Percentiles rank a stretch among this genome's conserved stretches.
Conservation (phyloP, 2,888 invertebrate genomes). For the Theodoxus fluviatilis region DNA sequence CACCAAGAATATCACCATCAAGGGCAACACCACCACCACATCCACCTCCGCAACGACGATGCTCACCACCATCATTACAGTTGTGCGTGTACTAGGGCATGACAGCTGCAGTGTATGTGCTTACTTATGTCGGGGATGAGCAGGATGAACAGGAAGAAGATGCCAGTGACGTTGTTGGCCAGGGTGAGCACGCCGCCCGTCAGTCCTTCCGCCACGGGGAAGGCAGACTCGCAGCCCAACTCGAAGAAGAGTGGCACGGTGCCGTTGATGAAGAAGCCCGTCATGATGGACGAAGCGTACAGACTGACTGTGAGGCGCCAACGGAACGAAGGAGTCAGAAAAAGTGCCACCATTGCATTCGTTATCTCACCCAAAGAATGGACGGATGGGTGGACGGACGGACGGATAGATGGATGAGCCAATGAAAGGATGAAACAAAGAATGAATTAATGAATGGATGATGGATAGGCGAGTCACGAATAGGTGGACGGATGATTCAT, state of each 20-base stretch:
- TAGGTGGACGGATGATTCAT: too few relatives aligned
- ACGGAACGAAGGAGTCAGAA: background rate
- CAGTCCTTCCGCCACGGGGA: slow-evolving; percentile 22
- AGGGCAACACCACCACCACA: background rate
- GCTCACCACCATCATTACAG: background rate
- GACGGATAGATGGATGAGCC: too few relatives aligned
- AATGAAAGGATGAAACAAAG: too few relatives aligned
- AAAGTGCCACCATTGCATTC: too few relatives aligned
- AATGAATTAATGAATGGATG: too few relatives aligned
- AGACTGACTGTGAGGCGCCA: slow-evolving; percentile 15
- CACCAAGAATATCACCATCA: too few relatives aligned
- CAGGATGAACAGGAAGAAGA: slow-evolving; percentile 20
- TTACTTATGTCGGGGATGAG: slow-evolving; percentile 20
- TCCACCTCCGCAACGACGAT: background rate
- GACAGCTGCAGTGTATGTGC: too few relatives aligned
- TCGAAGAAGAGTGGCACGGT: slow-evolving; percentile 26
- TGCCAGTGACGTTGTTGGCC: slow-evolving; percentile 16
- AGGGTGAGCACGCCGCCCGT: slow-evolving; percentile 12
- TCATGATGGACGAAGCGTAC: slow-evolving; percentile 20
- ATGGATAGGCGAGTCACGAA: too few relatives aligned
- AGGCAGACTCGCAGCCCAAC: slow-evolving; percentile 26
- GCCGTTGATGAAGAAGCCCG: slow-evolving; percentile 22
- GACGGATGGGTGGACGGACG: too few relatives aligned
- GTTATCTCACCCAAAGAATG: too few relatives aligned
- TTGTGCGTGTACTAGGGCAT: too few relatives aligned